phyloP scores from a whole-genome alignment of 2,888 invertebrate genomes.

The Drepanosiphum platanoidis region DNA sequence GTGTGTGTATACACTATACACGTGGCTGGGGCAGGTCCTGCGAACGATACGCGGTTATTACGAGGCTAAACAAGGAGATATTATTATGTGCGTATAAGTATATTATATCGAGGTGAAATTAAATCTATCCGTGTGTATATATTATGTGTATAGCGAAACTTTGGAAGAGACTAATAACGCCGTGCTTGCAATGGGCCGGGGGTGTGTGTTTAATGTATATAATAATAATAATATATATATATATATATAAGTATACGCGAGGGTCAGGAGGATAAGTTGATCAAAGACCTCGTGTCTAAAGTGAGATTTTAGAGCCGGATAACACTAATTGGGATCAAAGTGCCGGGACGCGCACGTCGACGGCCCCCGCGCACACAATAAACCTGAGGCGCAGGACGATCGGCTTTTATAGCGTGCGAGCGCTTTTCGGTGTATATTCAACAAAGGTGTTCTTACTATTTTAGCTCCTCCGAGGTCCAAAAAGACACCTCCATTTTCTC shows the following conservation, averaged over 20 bases:
- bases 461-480: too few species aligned
- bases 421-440: neutral
- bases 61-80: conserved; percentile 2
- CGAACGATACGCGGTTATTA: conserved; percentile 4
- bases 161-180: conserved; percentile 17
- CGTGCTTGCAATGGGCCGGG: neutral
- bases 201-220: neutral
- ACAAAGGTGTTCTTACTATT: too few species aligned
- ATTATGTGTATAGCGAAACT: conserved; percentile 30
- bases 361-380: neutral
- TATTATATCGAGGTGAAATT: conserved; percentile 5
- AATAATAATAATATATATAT: too few species aligned
- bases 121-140: conserved; percentile 22
- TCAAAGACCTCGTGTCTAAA: conserved; percentile 36
- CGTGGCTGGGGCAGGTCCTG: neutral
- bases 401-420: neutral
- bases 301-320: conserved; percentile 19
- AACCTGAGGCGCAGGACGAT: neutral
- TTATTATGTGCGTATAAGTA: neutral
- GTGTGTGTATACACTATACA: neutral
- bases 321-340: conserved; percentile 36
- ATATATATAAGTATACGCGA: neutral
- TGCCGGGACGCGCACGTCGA: neutral
- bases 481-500: too few species aligned
- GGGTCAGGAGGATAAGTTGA: conserved; percentile 34